Evolutionary conservation across 2,888 invertebrate genomes (phyloP).

Genomic region (Meandrusa payeni): DNA sequence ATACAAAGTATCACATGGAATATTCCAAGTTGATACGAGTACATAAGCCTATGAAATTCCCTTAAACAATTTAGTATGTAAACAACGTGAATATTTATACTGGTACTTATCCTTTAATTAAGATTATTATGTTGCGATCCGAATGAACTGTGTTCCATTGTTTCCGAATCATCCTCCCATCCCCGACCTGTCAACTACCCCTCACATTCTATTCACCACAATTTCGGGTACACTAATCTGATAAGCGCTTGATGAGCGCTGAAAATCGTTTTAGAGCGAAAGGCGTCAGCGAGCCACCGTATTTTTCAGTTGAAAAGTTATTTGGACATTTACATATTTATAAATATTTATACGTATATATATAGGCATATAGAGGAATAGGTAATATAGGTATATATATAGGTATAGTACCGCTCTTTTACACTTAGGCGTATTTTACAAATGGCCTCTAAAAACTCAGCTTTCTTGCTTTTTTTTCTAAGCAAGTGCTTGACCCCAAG

Average conservation of each 20-base stretch:
- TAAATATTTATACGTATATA: no score
- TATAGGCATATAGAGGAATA: no score
- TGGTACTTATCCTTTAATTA: constrained; percentile 17
- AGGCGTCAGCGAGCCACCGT: constrained; percentile 9
- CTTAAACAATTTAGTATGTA: no score
- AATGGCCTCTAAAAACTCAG: no score
- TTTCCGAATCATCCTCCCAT: constrained; percentile 21
- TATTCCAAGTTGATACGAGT: no score
- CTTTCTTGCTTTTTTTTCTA: no score
- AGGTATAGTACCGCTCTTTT: no score
- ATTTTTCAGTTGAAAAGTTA: constrained; percentile 8
- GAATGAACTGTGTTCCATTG: constrained; percentile 14
- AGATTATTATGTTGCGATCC: constrained; percentile 16
- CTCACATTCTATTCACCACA: constrained; percentile 36
- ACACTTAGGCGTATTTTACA: no score
- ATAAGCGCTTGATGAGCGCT: constrained; percentile 50
- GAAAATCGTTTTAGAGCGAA: constrained; percentile 39
- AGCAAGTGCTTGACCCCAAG: no score
- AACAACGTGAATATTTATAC: constrained; percentile 7
- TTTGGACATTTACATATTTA: constrained; percentile 3
- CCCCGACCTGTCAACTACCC: constrained; percentile 28
- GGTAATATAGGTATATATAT: no score
- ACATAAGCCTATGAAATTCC: no score
- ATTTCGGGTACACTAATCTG: constrained; percentile 48
- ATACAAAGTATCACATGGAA: no score